Conservation (phyloP, 2,888 invertebrate genomes). For the Drosophila picticornis region DNA sequence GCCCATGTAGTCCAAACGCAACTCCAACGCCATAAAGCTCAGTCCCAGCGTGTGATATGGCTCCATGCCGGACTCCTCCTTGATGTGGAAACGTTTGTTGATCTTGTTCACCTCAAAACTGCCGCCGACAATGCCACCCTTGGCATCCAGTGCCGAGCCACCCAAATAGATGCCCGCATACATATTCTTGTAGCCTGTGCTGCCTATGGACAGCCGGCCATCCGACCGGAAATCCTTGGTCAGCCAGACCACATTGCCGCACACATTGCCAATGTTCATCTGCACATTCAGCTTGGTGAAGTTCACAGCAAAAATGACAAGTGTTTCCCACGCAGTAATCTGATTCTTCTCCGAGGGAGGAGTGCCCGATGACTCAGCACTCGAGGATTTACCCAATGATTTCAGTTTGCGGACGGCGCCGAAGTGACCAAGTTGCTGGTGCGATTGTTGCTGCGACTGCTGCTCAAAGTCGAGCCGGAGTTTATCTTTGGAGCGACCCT, state of each 20-base stretch:
- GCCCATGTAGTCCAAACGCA: slow-evolving; percentile 99
- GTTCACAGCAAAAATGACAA: slow-evolving; percentile 97
- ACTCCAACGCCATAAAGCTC: slow-evolving; percentile 93
- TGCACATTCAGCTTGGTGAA: slow-evolving; percentile 98
- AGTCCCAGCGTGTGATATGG: slow-evolving; percentile 95
- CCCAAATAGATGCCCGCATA: slow-evolving; percentile 94
- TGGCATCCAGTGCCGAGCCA: slow-evolving; percentile 96
- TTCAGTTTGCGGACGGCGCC: slow-evolving; percentile 86
- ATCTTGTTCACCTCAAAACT: slow-evolving; percentile 96
- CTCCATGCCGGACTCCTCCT: slow-evolving; percentile 95
- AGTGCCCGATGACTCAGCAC: slow-evolving; percentile 87
- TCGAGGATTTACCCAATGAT: slow-evolving; percentile 87
- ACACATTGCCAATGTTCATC: slow-evolving; percentile 99
- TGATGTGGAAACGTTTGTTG: slow-evolving; percentile 94
- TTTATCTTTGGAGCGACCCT: slow-evolving; percentile 86
- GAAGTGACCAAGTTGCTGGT: slow-evolving; percentile 63
- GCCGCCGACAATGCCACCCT: slow-evolving; percentile 99
- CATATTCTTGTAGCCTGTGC: slow-evolving; percentile 97
- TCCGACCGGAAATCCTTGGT: slow-evolving; percentile 96
- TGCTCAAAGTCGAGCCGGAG: slow-evolving; percentile 86
- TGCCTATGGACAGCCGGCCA: slow-evolving; percentile 96
- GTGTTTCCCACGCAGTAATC: slow-evolving; percentile 96
- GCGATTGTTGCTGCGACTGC: slow-evolving; percentile 11
- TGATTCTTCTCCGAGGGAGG: slow-evolving; percentile 88
- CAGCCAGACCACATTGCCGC: slow-evolving; percentile 98